phyloP scores from a whole-genome alignment of 2,113 vertebrate species.

The Pampusana beccarii region DNA sequence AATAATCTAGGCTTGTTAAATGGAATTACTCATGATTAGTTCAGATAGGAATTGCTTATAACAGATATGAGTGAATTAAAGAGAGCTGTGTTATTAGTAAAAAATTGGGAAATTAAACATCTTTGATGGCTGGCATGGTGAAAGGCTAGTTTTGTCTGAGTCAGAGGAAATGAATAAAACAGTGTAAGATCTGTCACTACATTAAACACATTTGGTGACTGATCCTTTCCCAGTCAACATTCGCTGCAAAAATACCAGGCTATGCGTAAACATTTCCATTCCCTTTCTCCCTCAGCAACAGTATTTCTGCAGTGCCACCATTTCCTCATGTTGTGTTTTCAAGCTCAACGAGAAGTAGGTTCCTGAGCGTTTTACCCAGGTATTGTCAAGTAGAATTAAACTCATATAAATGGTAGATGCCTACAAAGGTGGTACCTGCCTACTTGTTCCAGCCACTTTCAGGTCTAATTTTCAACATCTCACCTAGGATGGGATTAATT shows the following conservation, averaged over 20 bases:
- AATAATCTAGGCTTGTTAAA: conserved; percentile 14
- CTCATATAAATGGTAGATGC: neutral
- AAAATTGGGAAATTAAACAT: neutral
- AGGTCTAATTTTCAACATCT: neutral
- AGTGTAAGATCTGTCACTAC: neutral
- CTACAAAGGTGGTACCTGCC: neutral
- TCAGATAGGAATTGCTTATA: conserved; percentile 46
- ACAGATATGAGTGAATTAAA: conserved; percentile 43
- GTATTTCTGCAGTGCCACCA: neutral
- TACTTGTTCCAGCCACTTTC: neutral
- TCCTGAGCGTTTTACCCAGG: neutral
- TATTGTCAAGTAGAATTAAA: neutral
- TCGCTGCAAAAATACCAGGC: neutral
- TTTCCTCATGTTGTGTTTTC: neutral
- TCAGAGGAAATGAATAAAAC: conserved; percentile 38
- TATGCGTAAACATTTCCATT: neutral
- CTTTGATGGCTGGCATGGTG: conserved; percentile 24
- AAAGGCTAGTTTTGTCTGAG: conserved; percentile 39
- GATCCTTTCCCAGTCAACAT: neutral
- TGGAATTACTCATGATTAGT: conserved; percentile 36
- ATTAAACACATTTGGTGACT: neutral
- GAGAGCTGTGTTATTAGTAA: neutral
- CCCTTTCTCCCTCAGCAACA: neutral
- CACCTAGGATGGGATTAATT: neutral
- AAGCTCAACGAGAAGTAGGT: neutral